Evolutionary conservation across 2,797 vertebrate genomes (phyloP).

Genomic region (Echiichthys vipera): DNA sequence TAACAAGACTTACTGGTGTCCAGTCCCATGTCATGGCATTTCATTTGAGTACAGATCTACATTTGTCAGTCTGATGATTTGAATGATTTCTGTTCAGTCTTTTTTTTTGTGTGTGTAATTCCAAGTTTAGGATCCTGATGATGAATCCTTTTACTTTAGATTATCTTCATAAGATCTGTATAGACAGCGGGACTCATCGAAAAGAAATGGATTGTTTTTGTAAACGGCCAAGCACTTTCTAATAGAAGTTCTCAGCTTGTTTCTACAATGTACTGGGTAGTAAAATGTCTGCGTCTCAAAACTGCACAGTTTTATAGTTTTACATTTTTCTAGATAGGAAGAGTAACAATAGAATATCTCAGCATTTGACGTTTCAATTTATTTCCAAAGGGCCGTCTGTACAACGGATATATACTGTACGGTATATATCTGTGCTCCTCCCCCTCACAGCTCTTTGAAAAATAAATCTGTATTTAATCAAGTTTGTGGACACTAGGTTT

Average conservation of each 20-base stretch:
- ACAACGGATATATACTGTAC: conserved; percentile 54
- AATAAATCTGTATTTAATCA: conserved; percentile 80
- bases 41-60: conserved; percentile 34
- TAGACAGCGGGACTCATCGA: conserved; percentile 32
- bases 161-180: conserved; percentile 28
- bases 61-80: conserved; percentile 32
- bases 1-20: conserved; percentile 33
- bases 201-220: conserved; percentile 44
- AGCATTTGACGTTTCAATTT: conserved; percentile 59
- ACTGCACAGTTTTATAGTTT: conserved; percentile 49
- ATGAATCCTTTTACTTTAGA: conserved; percentile 16
- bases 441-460: conserved; percentile 74
- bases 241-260: conserved; percentile 50
- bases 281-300: conserved; percentile 41
- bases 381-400: conserved; percentile 67
- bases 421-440: conserved; percentile 33
- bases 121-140: conserved; percentile 10
- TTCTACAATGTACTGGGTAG: conserved; percentile 40
- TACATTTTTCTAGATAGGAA: conserved; percentile 44
- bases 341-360: conserved; percentile 53
- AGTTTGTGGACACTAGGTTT: conserved; percentile 6
- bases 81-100: conserved; percentile 30
- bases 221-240: conserved; percentile 22
- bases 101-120: no score
- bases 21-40: conserved; percentile 30